Conservation (phyloP, 2,888 invertebrate species). For the Andrena hattorfiana region DNA sequence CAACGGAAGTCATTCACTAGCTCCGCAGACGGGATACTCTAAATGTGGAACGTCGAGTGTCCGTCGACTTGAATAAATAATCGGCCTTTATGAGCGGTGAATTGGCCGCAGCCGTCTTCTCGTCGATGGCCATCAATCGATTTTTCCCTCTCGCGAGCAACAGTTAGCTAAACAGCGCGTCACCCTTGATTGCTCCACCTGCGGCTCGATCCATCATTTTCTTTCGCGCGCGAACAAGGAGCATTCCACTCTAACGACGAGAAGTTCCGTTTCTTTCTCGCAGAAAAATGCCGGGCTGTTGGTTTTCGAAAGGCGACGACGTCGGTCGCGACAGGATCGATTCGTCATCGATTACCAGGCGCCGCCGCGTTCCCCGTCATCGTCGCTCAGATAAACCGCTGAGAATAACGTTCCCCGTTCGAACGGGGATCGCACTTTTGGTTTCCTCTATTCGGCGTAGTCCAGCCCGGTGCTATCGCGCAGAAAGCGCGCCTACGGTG, state of each 20-base stretch:
- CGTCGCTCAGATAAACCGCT: constrained; percentile 47
- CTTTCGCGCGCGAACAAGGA: background rate
- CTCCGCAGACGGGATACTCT: constrained; percentile 66
- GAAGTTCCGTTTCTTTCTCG: background rate
- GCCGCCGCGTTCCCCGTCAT: constrained; percentile 11
- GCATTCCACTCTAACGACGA: too few relatives aligned
- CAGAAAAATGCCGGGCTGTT: background rate
- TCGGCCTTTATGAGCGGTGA: constrained; percentile 53
- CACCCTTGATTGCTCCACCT: constrained; percentile 1
- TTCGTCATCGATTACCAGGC: constrained; percentile 13
- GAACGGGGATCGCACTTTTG: constrained; percentile 69
- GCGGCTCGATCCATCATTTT: background rate
- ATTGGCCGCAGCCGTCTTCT: constrained; percentile 24
- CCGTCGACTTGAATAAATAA: constrained; percentile 67
- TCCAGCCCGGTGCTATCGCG: constrained; percentile 39
- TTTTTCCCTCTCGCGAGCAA: background rate
- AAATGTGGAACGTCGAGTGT: constrained; percentile 67
- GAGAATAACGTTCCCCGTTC: constrained; percentile 54
- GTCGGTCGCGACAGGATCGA: constrained; percentile 9
- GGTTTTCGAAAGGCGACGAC: background rate
- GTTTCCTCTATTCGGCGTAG: constrained; percentile 68
- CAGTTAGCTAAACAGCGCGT: background rate
- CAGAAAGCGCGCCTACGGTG: background rate
- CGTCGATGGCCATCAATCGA: constrained; percentile 30
- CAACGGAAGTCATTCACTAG: constrained; percentile 71